phyloP scores from a whole-genome alignment of 2,888 invertebrate genomes.

The Synergus itoensis region DNA sequence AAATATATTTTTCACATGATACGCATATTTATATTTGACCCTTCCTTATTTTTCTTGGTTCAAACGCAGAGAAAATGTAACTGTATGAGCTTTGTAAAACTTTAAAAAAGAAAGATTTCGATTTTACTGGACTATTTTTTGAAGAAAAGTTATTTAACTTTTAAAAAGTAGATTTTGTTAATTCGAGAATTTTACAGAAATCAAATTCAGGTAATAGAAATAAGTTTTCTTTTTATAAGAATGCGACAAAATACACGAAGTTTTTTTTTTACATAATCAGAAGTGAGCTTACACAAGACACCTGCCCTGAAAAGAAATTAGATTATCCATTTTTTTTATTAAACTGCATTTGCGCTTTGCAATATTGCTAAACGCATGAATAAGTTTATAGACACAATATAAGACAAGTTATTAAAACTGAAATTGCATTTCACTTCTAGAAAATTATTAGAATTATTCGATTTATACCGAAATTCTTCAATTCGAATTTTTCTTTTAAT shows the following conservation, averaged over 20 bases:
- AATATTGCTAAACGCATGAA: background rate
- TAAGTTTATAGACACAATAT: background rate
- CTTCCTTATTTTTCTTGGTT: slow-evolving; percentile 42
- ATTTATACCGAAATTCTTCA: background rate
- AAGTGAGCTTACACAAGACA: background rate
- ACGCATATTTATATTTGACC: slow-evolving; percentile 43
- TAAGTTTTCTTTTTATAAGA: background rate
- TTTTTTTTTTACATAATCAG: background rate
- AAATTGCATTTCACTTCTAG: background rate
- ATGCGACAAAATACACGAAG: background rate
- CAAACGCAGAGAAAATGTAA: background rate
- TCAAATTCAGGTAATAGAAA: background rate
- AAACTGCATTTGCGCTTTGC: background rate
- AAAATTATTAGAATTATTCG: background rate
- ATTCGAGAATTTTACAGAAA: background rate
- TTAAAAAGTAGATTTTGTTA: background rate
- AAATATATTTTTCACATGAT: slow-evolving; percentile 41
- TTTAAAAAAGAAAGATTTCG: background rate
- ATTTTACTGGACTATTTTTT: background rate
- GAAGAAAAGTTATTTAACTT: too few species aligned
- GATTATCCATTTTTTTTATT: background rate
- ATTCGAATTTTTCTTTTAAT: background rate
- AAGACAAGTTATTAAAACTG: background rate
- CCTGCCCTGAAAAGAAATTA: background rate
- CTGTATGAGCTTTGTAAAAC: background rate